Conservation (phyloP, 2,888 invertebrate genomes). For the Tetragnatha montana region DNA sequence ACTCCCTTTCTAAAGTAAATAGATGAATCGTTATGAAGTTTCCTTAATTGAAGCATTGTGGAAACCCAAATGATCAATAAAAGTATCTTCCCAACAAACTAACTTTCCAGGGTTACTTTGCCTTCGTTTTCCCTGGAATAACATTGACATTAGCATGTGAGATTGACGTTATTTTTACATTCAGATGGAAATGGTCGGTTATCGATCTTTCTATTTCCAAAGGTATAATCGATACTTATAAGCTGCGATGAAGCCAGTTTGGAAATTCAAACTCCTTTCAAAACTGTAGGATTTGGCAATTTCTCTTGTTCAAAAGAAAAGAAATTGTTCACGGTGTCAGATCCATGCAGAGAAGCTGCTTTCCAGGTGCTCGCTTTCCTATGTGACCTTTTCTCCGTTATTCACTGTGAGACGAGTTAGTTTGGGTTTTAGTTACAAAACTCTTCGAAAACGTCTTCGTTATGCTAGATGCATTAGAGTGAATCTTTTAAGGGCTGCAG, state of each 20-base stretch:
- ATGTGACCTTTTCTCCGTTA: conserved; percentile 5
- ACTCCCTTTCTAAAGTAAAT: neutral
- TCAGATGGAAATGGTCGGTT: neutral
- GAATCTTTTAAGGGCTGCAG: neutral
- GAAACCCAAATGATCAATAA: neutral
- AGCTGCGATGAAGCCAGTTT: neutral
- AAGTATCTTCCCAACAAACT: neutral
- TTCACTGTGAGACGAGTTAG: neutral
- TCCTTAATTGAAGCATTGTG: neutral
- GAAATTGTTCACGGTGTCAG: neutral
- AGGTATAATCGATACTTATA: neutral
- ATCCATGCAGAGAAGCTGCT: neutral
- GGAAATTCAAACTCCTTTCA: neutral
- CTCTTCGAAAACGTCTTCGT: neutral
- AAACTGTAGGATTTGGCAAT: neutral
- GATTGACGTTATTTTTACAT: neutral
- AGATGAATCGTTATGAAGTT: neutral
- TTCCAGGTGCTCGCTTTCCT: conserved; percentile 6
- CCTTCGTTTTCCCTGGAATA: neutral
- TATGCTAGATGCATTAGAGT: neutral
- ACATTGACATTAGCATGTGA: neutral
- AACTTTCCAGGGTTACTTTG: neutral
- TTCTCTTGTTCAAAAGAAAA: neutral
- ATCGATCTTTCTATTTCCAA: neutral
- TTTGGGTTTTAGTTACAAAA: neutral